Percentiles rank a stretch among this genome's conserved stretches.
Conservation (phyloP, 2,797 vertebrate species). For the Typhlichthys eigenmanni region DNA sequence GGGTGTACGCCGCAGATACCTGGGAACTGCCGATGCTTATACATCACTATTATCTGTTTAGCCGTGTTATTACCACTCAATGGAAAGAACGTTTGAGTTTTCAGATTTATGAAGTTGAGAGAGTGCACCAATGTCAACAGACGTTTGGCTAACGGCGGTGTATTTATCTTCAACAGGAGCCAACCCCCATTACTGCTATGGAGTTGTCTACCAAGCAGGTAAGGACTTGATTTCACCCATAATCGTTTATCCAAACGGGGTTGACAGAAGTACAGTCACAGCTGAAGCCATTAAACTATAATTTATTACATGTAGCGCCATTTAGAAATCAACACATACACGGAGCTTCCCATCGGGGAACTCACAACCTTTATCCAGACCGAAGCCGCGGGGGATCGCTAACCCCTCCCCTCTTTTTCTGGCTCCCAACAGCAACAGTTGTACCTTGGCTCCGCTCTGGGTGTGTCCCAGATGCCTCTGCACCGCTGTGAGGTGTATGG, state of each 20-base stretch:
- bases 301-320: constrained; percentile 1
- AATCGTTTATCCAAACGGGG: constrained; percentile 24
- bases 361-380: constrained; percentile 24
- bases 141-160: constrained; percentile 21
- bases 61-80: no score
- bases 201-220: constrained; percentile 98
- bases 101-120: no score
- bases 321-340: constrained; percentile 29
- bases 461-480: constrained; percentile 93
- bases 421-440: constrained; percentile 89
- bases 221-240: constrained; percentile 30
- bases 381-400: constrained; percentile 20
- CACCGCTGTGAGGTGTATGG: constrained; percentile 97
- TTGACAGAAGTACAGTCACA: constrained; percentile 23
- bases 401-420: constrained; percentile 30
- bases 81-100: no score
- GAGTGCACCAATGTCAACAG: background rate
- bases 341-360: constrained; percentile 32
- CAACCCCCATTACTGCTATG: constrained; percentile 91
- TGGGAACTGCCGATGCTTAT: background rate
- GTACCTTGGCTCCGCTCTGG: constrained; percentile 89
- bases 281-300: constrained; percentile 5
- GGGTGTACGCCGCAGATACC: constrained; percentile 2
- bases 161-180: constrained; percentile 80
- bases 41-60: background rate